phyloP scores from a whole-genome alignment of 2,113 vertebrate genomes.

The Onychostruthus taczanowskii region DNA sequence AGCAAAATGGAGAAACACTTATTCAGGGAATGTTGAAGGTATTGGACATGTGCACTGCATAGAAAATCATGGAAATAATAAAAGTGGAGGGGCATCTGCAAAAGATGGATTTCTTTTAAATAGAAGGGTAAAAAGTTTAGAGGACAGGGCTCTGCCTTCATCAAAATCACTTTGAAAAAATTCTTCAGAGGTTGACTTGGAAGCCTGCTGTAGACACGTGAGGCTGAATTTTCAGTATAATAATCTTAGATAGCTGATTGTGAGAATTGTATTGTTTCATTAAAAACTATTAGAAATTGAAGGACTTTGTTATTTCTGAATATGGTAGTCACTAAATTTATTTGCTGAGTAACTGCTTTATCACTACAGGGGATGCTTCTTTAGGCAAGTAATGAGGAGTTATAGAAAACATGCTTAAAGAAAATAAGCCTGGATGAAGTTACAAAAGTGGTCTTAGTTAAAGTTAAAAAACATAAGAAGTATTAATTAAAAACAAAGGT shows the following conservation, averaged over 20 bases:
- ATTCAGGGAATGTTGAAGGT: background rate
- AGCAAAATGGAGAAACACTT: background rate
- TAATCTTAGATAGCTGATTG: background rate
- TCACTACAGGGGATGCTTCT: background rate
- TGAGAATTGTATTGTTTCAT: background rate
- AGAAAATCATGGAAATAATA: background rate
- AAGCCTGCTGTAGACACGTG: background rate
- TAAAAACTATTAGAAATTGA: background rate
- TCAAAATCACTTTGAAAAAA: background rate
- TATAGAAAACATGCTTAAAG: background rate
- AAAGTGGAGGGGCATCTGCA: background rate
- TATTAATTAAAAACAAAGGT: background rate
- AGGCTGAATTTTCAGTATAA: background rate
- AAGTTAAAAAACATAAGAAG: background rate
- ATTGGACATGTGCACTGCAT: background rate
- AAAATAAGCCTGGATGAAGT: background rate
- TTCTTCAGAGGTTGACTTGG: background rate
- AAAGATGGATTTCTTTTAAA: background rate
- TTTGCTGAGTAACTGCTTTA: background rate
- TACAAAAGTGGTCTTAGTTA: background rate
- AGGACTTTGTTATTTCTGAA: background rate
- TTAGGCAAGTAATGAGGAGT: background rate
- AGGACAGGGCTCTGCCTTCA: background rate
- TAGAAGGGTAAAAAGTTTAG: background rate
- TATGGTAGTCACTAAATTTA: background rate